Conservation (phyloP, 1,140 invertebrate genomes). For the Drosophila albomicans region DNA sequence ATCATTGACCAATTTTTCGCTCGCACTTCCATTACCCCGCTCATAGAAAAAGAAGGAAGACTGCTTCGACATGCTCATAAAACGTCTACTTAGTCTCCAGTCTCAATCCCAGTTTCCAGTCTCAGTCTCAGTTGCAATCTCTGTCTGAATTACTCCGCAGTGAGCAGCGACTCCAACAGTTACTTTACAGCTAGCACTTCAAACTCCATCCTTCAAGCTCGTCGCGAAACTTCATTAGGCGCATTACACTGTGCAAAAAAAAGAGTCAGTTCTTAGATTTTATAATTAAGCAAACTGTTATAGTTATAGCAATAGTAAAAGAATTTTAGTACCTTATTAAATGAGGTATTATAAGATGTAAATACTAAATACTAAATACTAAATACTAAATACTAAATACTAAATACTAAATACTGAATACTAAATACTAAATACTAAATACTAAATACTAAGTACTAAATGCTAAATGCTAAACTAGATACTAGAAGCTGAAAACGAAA, state of each 20-base stretch:
- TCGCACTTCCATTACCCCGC: slow-evolving; percentile 18
- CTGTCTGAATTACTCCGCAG: background rate
- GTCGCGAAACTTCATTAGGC: slow-evolving; percentile 31
- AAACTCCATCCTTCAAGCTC: background rate
- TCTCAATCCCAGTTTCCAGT: background rate
- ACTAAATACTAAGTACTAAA: too few relatives aligned
- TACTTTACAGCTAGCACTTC: background rate
- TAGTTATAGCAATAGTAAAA: background rate
- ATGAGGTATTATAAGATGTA: too few relatives aligned
- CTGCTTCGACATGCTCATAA: slow-evolving; percentile 13
- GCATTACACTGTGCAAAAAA: slow-evolving; percentile 7
- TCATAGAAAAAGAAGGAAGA: background rate
- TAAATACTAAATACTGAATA: too few relatives aligned
- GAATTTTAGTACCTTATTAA: too few relatives aligned
- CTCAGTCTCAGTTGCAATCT: background rate
- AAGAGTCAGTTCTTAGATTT: background rate
- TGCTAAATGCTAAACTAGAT: too few relatives aligned
- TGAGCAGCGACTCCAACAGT: background rate
- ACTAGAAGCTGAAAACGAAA: too few relatives aligned
- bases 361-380: too few relatives aligned
- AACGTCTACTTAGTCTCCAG: slow-evolving; percentile 11
- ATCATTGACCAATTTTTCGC: slow-evolving; percentile 40
- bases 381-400: too few relatives aligned
- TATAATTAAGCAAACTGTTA: too few relatives aligned
- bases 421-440: too few relatives aligned